These are phyloP conservation scores for Anolis apletophallus DNA, from an alignment of 2,797 vertebrate genomes.

Conservation along the genomic window DNA sequence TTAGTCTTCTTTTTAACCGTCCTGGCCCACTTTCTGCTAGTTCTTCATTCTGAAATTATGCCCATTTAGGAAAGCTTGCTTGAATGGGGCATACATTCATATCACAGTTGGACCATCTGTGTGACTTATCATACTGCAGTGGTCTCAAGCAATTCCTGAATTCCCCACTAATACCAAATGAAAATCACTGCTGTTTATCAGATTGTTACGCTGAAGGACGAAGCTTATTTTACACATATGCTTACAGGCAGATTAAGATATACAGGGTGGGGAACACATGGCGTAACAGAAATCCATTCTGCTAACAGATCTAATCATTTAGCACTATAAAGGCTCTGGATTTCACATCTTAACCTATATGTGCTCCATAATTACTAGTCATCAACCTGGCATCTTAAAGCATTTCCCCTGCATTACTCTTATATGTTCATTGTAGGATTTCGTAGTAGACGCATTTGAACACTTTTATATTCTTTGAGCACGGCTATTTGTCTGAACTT, in stretches of 20 bases:
- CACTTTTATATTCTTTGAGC: not conserved
- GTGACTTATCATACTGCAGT: slow-evolving; percentile 25
- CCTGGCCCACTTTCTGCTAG: not conserved
- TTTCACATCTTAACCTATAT: slow-evolving; percentile 15
- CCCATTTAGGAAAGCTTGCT: not conserved
- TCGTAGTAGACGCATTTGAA: not conserved
- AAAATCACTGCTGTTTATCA: slow-evolving; percentile 33
- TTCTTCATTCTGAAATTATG: slow-evolving; percentile 18
- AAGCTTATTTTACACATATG: slow-evolving; percentile 27
- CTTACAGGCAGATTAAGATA: slow-evolving; percentile 27
- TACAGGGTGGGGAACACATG: slow-evolving; percentile 9
- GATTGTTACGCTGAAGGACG: not conserved
- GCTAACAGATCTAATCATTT: slow-evolving; percentile 27
- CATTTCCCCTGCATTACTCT: not conserved
- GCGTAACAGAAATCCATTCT: slow-evolving; percentile 35
- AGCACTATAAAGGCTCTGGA: slow-evolving; percentile 20
- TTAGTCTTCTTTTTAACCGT: not conserved
- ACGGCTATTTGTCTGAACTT: not conserved
- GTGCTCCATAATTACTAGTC: slow-evolving; percentile 11
- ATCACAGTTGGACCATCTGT: slow-evolving; percentile 29
- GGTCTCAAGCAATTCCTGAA: slow-evolving; percentile 29
- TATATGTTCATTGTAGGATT: not conserved
- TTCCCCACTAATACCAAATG: slow-evolving; percentile 34
- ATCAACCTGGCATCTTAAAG: slow-evolving; percentile 36
- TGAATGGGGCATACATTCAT: not conserved